Evolutionary conservation across 2,888 invertebrate species (phyloP).

Genomic region (Heliconius erato): DNA sequence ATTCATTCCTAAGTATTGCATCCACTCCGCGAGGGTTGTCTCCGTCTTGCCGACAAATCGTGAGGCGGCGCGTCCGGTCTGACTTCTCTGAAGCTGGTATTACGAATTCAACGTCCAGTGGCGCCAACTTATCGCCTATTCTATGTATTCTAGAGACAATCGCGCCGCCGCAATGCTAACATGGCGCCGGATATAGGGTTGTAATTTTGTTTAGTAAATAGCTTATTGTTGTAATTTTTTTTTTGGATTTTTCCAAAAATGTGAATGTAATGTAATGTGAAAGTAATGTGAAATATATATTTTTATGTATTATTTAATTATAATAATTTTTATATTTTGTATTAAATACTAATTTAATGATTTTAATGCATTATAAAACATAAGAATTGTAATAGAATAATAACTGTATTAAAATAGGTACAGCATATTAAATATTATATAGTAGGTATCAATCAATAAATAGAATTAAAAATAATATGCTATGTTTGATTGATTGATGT

Average conservation of each 20-base stretch:
- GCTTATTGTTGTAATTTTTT: background rate
- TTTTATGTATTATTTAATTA: too few species aligned
- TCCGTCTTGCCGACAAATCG: conserved; percentile 48
- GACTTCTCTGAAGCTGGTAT: conserved; percentile 63
- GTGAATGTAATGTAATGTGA: too few species aligned
- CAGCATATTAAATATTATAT: too few species aligned
- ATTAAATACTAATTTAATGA: too few species aligned
- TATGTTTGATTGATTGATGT: too few species aligned
- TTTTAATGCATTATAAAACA: too few species aligned
- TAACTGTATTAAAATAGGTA: too few species aligned
- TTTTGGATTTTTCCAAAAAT: too few species aligned
- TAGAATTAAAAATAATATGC: too few species aligned
- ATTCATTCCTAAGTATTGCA: conserved; percentile 46
- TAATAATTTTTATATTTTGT: background rate
- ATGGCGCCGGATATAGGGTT: conserved; percentile 46
- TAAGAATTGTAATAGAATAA: too few species aligned
- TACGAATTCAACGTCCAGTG: conserved; percentile 60
- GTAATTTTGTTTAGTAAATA: conserved; percentile 7
- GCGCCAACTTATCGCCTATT: conserved; percentile 55
- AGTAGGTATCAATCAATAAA: too few species aligned
- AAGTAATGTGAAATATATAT: background rate
- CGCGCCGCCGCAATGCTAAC: conserved; percentile 46
- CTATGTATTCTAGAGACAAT: conserved; percentile 53
- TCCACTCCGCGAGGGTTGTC: conserved; percentile 43
- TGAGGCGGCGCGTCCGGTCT: conserved; percentile 59